Conservation (phyloP, 2,797 vertebrate genomes). For the Toxotes lorentzi region DNA sequence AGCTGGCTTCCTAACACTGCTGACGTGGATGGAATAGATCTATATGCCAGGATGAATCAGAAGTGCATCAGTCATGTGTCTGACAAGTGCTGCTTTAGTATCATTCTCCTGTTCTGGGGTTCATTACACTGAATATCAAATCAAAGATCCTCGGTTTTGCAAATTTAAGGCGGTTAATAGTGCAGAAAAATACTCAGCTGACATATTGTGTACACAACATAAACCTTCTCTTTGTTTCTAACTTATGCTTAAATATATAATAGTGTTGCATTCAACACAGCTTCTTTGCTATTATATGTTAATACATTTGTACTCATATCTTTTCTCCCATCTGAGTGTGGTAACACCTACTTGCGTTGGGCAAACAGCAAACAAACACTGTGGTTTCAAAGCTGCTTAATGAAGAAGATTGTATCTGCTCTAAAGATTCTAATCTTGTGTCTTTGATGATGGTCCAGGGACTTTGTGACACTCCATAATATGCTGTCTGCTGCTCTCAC, state of each 20-base stretch:
- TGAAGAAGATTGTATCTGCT: conserved; percentile 52
- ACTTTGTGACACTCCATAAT: conserved; percentile 72
- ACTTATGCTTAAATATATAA: background rate
- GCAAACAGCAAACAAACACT: conserved; percentile 40
- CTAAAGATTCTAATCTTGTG: conserved; percentile 66
- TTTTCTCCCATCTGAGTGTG: conserved; percentile 12
- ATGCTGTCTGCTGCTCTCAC: conserved; percentile 58
- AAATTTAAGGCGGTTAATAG: background rate
- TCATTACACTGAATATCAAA: background rate
- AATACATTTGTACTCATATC: conserved; percentile 7
- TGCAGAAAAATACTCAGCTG: background rate
- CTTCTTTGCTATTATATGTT: conserved; percentile 5
- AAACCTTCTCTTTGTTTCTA: background rate
- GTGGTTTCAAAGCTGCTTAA: conserved; percentile 41
- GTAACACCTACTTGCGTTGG: conserved; percentile 1
- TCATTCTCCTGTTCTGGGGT: background rate
- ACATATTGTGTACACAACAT: background rate
- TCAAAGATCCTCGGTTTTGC: background rate
- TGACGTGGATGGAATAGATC: background rate
- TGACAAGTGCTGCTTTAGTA: background rate
- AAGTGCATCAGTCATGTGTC: background rate
- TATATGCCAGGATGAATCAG: background rate
- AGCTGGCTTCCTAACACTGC: too few species aligned
- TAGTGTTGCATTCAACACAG: background rate
- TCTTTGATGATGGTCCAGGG: conserved; percentile 69